phyloP scores from a whole-genome alignment of 2,888 invertebrate genomes.

The Pyrgus malvae region DNA sequence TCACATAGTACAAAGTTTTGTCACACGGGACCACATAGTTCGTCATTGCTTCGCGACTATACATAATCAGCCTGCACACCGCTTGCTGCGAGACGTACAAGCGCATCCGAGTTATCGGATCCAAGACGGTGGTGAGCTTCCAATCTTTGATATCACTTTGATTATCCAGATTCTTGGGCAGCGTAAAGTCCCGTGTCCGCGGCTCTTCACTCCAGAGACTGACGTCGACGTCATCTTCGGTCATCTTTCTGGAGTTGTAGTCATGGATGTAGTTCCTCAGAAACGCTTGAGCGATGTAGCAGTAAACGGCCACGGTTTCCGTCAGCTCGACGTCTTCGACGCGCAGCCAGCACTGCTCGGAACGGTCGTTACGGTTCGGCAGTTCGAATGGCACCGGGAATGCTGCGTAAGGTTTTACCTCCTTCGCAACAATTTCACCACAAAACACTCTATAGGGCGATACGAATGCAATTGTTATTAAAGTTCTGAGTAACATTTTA shows the following conservation, averaged over 20 bases:
- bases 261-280: constrained; percentile 60
- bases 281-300: constrained; percentile 59
- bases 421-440: constrained; percentile 16
- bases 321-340: constrained; percentile 65
- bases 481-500: constrained; percentile 66
- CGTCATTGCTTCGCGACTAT: constrained; percentile 62
- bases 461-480: constrained; percentile 37
- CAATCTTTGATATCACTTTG: constrained; percentile 54
- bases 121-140: constrained; percentile 60
- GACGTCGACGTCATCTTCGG: constrained; percentile 64
- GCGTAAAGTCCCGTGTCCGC: constrained; percentile 41
- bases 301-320: constrained; percentile 62
- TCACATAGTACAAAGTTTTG: constrained; percentile 61
- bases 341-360: constrained; percentile 70
- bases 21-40: constrained; percentile 67
- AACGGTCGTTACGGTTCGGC: constrained; percentile 66
- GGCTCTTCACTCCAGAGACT: constrained; percentile 65
- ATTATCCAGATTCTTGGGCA: constrained; percentile 42
- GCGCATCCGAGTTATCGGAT: constrained; percentile 58
- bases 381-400: constrained; percentile 66
- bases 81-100: constrained; percentile 65
- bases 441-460: constrained; percentile 29
- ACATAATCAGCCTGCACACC: constrained; percentile 65
- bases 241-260: constrained; percentile 66
- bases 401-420: constrained; percentile 43